Base-by-base conservation (phyloP, 2,888 invertebrate genomes). In the Villa cingulata region DNA sequence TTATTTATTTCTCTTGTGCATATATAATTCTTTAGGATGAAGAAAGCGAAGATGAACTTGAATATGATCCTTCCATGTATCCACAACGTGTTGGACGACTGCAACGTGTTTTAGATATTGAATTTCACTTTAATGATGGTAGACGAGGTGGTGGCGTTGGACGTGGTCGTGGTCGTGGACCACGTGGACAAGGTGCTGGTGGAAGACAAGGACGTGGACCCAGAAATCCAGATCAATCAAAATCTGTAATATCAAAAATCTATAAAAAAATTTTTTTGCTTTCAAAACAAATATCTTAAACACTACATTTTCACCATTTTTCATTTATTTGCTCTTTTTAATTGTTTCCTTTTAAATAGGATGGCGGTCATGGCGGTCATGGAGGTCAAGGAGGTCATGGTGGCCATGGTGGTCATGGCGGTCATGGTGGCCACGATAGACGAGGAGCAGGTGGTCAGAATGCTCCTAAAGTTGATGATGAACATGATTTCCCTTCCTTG, bases 401-500 rank as follows among this genome's bases (percentile, higher is more conserved):
- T 36, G 52, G 46, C 15, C 44, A 44, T 16, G 55, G 69, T 64
- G 57, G 67, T 62, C 44, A 71, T 34, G 54, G 49, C 6, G n/a
- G n/a, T n/a, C n/a, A n/a, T n/a, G 53, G 48, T 37, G 53, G 51
- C 34, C 57, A 50, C 34, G 54, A 50, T 41, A 52, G 50, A 39
- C 41, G 29, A 19, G 41, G 37, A 6, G 40, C 54, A 44, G 47
- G 42, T 41, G 48, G 50, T 18, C 41, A 43, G 20, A 44, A 56
- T 66, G 81, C 83, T 57, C 90, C 92, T 18, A 90, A 91, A 71
- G 90, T 95, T 56, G 91, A 92, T 68, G 92, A 94, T 73, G 91
- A 90, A 75, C 84, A 85, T 70, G 92, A 92, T 72, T 94, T 95
- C 74, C 94, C 94, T 59, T 88, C 89, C 66, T 79, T 94, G 68